A percentile compares a stretch with the other conserved stretches of the same genome.
Evolutionary conservation across 64 coral and sea anemone species (phyloP).

Genomic region (Platygyra sinensis): DNA sequence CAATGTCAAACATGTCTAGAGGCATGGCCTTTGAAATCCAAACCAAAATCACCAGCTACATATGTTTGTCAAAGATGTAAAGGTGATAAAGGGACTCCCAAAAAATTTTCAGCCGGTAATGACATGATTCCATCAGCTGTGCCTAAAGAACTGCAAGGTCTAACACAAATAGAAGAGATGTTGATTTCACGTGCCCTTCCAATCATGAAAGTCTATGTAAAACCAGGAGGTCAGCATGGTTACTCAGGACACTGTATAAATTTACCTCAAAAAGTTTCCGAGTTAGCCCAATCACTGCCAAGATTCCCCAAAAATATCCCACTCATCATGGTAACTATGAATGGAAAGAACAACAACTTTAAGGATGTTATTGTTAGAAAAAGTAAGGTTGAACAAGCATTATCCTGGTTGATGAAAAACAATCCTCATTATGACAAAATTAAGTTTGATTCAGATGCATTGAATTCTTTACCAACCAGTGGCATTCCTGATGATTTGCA

Average conservation of each 20-base stretch:
- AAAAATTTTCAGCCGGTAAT: too few species aligned
- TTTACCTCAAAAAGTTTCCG: neutral
- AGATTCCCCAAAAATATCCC: slow-evolving; percentile 43
- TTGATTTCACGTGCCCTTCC: too few species aligned
- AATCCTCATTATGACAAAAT: slow-evolving; percentile 38
- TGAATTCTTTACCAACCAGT: slow-evolving; percentile 33
- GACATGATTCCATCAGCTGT: too few species aligned
- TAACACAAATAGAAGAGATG: too few species aligned
- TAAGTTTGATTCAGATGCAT: slow-evolving; percentile 17
- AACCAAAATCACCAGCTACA: too few species aligned
- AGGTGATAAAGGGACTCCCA: too few species aligned
- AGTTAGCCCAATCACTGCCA: neutral
- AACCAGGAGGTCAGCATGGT: neutral
- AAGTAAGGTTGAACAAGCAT: slow-evolving; percentile 26
- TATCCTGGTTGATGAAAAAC: slow-evolving; percentile 43
- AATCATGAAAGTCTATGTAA: too few species aligned
- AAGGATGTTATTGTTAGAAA: slow-evolving; percentile 8
- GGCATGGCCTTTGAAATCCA: too few species aligned
- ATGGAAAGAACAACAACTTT: slow-evolving; percentile 13
- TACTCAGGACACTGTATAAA: neutral
- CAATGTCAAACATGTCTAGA: too few species aligned
- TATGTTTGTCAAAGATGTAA: too few species aligned
- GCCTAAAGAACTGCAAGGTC: too few species aligned
- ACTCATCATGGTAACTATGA: slow-evolving; percentile 16
- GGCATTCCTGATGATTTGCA: slow-evolving; percentile 7